Base-by-base conservation (phyloP, 2,797 vertebrate species). In the Xyrichtys novacula region DNA sequence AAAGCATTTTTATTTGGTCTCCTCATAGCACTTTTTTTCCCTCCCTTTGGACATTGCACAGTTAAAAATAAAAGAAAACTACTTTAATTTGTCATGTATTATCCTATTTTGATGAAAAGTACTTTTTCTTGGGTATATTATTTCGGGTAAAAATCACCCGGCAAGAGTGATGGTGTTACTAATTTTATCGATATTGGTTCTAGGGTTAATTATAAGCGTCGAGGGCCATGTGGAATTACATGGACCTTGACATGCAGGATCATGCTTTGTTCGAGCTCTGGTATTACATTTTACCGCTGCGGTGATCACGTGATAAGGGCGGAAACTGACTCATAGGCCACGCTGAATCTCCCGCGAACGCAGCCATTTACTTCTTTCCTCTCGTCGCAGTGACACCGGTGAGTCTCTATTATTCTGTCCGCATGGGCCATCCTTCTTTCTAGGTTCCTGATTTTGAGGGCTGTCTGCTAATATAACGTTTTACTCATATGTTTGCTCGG, bases 301-400 rank as follows among this genome's bases (percentile, higher is more conserved):
- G 59, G 0, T 12, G 50, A 54, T 93, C 94, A 95, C 94, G 53
- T 94, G 94, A 90, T 57, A 69, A 73, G 92, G 92, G 92, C 93
- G 94, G 94, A 95, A 94, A 89, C 92, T 85, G 91, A 87, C 85
- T 89, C 89, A 86, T 81, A 89, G 75, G 79, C 81, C 92, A 89
- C 85, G 89, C 92, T 81, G 93, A 94, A 85, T 92, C 92, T 91
- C 90, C 92, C 92, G 93, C 92, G 92, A 88, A 89, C 83, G 93
- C 90, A 88, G 92, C 93, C 94, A 94, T 95, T 95, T 94, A 90
- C 89, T 88, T 94, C 92, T 92, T 91, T 93, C 79, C 90, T 88
- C 87, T 86, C 83, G 64, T 72, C 52, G 83, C 69, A 73, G 81
- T 79, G 81, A 54, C 81, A 89, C 87, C 86, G 93, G 92, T 94